phyloP scores from a whole-genome alignment of 2,888 invertebrate genomes.

The Blastobasis adustella region DNA sequence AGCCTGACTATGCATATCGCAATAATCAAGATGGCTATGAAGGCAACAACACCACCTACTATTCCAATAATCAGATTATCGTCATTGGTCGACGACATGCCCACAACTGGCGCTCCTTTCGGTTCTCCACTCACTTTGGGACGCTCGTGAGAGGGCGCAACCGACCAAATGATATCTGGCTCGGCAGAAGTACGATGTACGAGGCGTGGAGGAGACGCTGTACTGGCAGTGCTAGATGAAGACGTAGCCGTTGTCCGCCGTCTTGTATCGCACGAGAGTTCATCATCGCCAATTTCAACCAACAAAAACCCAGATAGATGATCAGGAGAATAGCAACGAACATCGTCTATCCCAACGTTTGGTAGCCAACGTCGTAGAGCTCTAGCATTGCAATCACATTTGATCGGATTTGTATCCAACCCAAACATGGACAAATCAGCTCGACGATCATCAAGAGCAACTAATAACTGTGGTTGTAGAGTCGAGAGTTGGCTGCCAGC shows the following conservation, averaged over 20 bases:
- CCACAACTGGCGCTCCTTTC: conserved; percentile 74
- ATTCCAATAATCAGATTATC: conserved; percentile 97
- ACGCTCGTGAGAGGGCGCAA: conserved; percentile 81
- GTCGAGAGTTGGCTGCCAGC: conserved; percentile 85
- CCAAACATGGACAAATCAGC: conserved; percentile 84
- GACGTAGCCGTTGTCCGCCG: conserved; percentile 67
- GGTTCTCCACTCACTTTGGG: conserved; percentile 73
- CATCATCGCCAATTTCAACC: conserved; percentile 85
- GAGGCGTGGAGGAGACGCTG: conserved; percentile 64
- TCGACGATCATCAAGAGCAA: conserved; percentile 87
- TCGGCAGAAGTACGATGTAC: conserved; percentile 80
- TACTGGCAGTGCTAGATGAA: conserved; percentile 54
- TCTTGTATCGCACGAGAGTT: conserved; percentile 84
- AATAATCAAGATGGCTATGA: conserved; percentile 90
- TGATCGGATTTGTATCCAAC: conserved; percentile 85
- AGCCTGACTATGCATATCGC: conserved; percentile 91
- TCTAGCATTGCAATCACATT: conserved; percentile 89
- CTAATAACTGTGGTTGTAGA: conserved; percentile 84
- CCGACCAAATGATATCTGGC: conserved; percentile 93
- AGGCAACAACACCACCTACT: conserved; percentile 93
- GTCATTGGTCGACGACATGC: conserved; percentile 83
- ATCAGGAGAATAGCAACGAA: conserved; percentile 81
- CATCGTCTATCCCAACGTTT: conserved; percentile 75
- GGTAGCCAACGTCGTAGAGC: conserved; percentile 87
- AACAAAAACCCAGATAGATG: conserved; percentile 80